phyloP scores from a whole-genome alignment of 2,888 invertebrate species.

The Leptinotarsa peninsularis region DNA sequence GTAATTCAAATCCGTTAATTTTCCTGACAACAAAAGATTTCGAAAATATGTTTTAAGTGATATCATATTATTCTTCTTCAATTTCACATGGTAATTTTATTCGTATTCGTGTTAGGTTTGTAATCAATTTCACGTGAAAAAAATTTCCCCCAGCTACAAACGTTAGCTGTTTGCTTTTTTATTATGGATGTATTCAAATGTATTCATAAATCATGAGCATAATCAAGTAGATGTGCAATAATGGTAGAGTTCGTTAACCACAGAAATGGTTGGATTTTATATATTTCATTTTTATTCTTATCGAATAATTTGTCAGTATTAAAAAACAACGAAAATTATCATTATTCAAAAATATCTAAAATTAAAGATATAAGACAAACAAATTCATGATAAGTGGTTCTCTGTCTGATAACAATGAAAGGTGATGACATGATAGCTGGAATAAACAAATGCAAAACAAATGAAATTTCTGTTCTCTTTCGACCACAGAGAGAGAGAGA shows the following conservation, averaged over 20 bases:
- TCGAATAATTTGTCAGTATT: neutral
- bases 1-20: neutral
- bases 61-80: neutral
- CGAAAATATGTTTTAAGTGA: neutral
- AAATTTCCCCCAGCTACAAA: neutral
- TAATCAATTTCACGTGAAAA: constrained; percentile 5
- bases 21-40: neutral
- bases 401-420: no score
- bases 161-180: constrained; percentile 5
- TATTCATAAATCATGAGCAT: constrained; percentile 5
- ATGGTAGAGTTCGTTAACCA: constrained; percentile 11
- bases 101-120: neutral
- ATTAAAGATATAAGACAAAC: no score
- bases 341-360: no score
- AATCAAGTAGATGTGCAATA: neutral
- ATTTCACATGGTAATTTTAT: neutral
- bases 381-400: no score
- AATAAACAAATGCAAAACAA: no score
- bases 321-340: no score
- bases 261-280: neutral
- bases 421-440: no score
- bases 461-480: no score
- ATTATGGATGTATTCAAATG: constrained; percentile 8
- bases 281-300: neutral
- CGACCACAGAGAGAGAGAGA: no score